Evolutionary conservation across 2,888 invertebrate species (phyloP).

Genomic region (Stenodema calcarata): DNA sequence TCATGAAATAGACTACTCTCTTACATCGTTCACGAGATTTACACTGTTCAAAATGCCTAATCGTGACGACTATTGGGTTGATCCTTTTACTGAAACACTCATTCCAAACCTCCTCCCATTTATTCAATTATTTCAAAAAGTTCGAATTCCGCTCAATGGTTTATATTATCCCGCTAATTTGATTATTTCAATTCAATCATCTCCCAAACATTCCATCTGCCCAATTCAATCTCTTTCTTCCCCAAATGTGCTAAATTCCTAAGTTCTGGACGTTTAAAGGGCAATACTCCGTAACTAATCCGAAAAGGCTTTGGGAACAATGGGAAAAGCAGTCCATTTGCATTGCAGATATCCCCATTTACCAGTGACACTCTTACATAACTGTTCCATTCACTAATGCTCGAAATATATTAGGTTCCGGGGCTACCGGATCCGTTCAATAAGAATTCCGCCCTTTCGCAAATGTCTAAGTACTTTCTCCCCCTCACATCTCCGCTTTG

Average conservation of each 20-base stretch:
- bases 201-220: background rate
- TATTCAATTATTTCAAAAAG: too few relatives aligned
- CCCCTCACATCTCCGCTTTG: background rate
- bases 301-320: constrained; percentile 4
- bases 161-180: too few relatives aligned
- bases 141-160: too few relatives aligned
- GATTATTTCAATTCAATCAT: too few relatives aligned
- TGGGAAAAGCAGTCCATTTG: background rate
- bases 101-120: too few relatives aligned
- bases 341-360: constrained; percentile 10
- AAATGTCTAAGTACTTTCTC: background rate
- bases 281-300: constrained; percentile 12
- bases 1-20: too few relatives aligned
- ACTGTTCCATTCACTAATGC: background rate
- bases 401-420: background rate
- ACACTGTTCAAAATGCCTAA: too few relatives aligned
- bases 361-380: background rate
- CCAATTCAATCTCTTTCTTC: background rate
- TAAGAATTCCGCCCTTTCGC: background rate
- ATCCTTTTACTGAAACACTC: too few relatives aligned
- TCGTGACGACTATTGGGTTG: too few relatives aligned
- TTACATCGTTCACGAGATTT: too few relatives aligned
- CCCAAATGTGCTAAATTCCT: background rate
- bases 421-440: background rate
- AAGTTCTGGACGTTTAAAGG: background rate